Percentiles rank a stretch among this genome's conserved stretches.
phyloP scores from a whole-genome alignment of 2,888 invertebrate species.

The Electrophaes corylata region DNA sequence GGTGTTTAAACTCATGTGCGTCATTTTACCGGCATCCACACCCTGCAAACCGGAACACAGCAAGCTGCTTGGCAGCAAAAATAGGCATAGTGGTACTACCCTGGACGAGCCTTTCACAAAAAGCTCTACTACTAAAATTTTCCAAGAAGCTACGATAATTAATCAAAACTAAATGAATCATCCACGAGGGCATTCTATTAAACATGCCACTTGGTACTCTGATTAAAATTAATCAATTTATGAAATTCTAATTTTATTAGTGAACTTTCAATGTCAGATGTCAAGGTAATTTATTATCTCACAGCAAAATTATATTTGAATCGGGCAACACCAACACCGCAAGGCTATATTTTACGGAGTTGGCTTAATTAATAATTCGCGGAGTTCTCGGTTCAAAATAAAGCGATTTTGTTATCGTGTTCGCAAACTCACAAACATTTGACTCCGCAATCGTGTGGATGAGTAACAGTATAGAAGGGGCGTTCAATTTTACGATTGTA shows the following conservation, averaged over 20 bases:
- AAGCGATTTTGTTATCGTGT: constrained; percentile 64
- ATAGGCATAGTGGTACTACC: no score
- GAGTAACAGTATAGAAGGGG: constrained; percentile 25
- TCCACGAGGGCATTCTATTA: constrained; percentile 35
- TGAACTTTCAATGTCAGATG: constrained; percentile 45
- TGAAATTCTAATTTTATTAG: constrained; percentile 40
- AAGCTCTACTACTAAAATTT: no score
- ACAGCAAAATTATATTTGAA: constrained; percentile 48
- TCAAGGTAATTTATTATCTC: constrained; percentile 56
- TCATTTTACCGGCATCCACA: no score
- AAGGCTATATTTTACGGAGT: constrained; percentile 48
- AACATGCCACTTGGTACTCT: constrained; percentile 46
- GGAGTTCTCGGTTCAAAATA: constrained; percentile 54
- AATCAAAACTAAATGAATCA: constrained; percentile 49
- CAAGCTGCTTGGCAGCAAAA: no score
- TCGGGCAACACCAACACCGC: constrained; percentile 39
- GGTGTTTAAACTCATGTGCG: no score
- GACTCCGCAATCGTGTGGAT: constrained; percentile 45
- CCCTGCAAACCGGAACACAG: no score
- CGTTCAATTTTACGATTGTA: constrained; percentile 12
- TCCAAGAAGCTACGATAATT: constrained; percentile 17
- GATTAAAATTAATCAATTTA: constrained; percentile 37
- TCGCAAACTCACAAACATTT: constrained; percentile 59
- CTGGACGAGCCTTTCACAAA: no score
- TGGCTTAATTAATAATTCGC: constrained; percentile 61